Percentiles rank a stretch among this genome's conserved stretches.
These are phyloP conservation scores for Cavia aperea DNA, from an alignment of 2,113 vertebrate species.

Conservation along the genomic window DNA sequence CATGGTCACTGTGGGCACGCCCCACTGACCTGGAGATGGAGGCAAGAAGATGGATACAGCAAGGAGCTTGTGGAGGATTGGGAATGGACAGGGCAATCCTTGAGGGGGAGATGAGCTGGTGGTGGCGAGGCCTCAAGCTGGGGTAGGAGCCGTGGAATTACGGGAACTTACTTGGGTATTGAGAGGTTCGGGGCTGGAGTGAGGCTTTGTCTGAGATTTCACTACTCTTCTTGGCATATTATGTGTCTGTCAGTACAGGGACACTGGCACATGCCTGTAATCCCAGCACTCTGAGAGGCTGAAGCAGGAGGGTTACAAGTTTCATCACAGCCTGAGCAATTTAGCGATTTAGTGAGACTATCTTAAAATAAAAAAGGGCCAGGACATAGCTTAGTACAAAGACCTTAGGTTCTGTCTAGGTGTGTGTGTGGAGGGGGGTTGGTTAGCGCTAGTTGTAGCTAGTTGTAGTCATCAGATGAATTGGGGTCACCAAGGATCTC, in stretches of 20 bases:
- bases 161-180: background rate
- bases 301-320: background rate
- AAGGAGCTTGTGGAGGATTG: background rate
- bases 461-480: background rate
- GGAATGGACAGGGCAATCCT: background rate
- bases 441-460: background rate
- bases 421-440: background rate
- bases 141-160: background rate
- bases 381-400: background rate
- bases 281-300: background rate
- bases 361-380: background rate
- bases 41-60: background rate
- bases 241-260: background rate
- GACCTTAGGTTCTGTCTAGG: background rate
- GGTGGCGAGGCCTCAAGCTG: background rate
- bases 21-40: constrained; percentile 88
- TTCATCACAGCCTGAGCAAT: background rate
- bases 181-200: background rate
- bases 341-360: background rate
- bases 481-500: background rate
- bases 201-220: background rate
- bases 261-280: background rate
- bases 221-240: background rate
- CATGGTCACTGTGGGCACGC: constrained; percentile 88
- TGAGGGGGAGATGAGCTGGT: background rate